Percentiles rank a stretch among this genome's conserved stretches.
Conservation (phyloP, 2,888 invertebrate species). For the Neuroscelio doddi region DNA sequence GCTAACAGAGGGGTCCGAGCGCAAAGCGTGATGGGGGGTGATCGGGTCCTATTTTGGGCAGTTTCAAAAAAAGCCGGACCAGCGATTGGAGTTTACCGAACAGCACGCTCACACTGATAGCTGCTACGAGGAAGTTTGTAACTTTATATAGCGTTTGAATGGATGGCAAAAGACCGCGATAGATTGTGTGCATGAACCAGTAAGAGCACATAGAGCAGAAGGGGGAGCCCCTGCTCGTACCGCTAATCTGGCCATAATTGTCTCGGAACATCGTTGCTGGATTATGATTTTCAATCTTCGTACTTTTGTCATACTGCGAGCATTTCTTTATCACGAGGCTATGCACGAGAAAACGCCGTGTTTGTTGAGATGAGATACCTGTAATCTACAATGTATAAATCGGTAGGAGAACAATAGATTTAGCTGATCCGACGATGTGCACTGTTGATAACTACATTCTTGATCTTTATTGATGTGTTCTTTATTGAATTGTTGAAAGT, state of each 20-base stretch:
- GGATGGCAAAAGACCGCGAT: constrained; percentile 58
- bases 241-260: constrained; percentile 49
- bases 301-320: constrained; percentile 3
- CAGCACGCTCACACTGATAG: constrained; percentile 53
- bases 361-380: neutral
- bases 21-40: constrained; percentile 2
- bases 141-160: constrained; percentile 67
- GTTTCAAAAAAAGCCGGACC: constrained; percentile 14
- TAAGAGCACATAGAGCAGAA: constrained; percentile 12
- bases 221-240: constrained; percentile 44
- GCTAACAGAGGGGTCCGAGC: constrained; percentile 13
- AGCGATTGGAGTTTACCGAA: constrained; percentile 19
- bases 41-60: neutral
- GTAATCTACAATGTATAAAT: neutral
- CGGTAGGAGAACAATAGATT: no score
- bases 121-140: constrained; percentile 62
- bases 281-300: constrained; percentile 33
- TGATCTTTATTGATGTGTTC: no score
- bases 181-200: constrained; percentile 52
- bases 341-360: neutral
- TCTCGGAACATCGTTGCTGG: constrained; percentile 21
- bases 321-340: neutral
- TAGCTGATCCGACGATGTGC: no score
- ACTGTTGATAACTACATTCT: no score
- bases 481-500: no score